These are phyloP conservation scores for Elymnias hypermnestra DNA, from an alignment of 1,140 invertebrate species.

Conservation along the genomic window DNA sequence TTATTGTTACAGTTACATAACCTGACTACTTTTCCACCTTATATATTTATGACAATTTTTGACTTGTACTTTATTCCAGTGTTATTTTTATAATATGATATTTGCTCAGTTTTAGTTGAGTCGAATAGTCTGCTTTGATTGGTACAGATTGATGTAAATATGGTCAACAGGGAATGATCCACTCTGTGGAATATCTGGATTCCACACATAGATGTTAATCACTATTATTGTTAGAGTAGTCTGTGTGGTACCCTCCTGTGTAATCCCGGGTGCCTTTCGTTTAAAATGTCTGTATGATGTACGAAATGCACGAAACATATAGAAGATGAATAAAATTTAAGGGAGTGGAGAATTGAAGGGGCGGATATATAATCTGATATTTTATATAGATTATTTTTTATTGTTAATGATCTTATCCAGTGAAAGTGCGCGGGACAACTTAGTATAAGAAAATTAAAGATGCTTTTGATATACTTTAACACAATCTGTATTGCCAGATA, in stretches of 20 bases:
- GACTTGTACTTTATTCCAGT: too few relatives aligned
- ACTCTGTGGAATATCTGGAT: slow-evolving; percentile 40
- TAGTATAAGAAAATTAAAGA: slow-evolving; percentile 66
- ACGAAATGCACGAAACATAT: slow-evolving; percentile 78
- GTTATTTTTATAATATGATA: too few relatives aligned
- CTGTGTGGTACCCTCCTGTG: slow-evolving; percentile 71
- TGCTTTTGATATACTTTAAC: slow-evolving; percentile 63
- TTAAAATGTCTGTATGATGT: slow-evolving; percentile 77
- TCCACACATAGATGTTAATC: slow-evolving; percentile 62
- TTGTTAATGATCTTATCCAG: slow-evolving; percentile 67
- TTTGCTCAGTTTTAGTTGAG: too few relatives aligned
- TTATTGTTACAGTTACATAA: too few relatives aligned
- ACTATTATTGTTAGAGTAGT: slow-evolving; percentile 74
- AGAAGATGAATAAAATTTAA: slow-evolving; percentile 72
- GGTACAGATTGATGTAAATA: slow-evolving; percentile 25
- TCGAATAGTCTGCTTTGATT: too few relatives aligned
- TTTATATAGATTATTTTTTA: slow-evolving; percentile 73
- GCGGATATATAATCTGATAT: slow-evolving; percentile 54
- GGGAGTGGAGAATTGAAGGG: slow-evolving; percentile 41
- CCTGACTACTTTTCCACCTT: too few relatives aligned
- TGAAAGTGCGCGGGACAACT: slow-evolving; percentile 60
- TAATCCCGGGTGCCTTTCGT: slow-evolving; percentile 73
- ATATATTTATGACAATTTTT: too few relatives aligned
- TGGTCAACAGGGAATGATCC: slow-evolving; percentile 31
- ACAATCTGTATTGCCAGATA: slow-evolving; percentile 75